These are phyloP conservation scores for Cephus nigrinus DNA, from an alignment of 2,888 invertebrate genomes.

Conservation along the genomic window DNA sequence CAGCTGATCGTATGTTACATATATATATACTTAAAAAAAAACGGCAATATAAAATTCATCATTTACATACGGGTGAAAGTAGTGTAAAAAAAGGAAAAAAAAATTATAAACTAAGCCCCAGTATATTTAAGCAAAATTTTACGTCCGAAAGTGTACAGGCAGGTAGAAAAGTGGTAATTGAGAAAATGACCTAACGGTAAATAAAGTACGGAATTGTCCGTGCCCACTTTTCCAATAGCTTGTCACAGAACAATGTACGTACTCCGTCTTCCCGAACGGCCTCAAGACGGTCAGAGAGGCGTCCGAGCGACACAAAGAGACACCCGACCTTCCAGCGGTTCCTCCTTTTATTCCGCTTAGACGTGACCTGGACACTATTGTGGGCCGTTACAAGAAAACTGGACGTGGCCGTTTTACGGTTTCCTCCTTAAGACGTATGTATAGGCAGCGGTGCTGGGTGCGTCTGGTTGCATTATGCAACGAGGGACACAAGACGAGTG, in stretches of 20 bases:
- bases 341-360: not conserved
- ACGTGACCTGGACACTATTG: not conserved
- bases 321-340: not conserved
- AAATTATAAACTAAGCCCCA: not conserved
- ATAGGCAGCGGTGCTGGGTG: not conserved
- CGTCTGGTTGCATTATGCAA: not conserved
- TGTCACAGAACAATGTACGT: not conserved
- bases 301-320: conserved; percentile 1
- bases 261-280: not conserved
- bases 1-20: conserved; percentile 13
- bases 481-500: not conserved
- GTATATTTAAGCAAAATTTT: not conserved
- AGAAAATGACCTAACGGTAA: not conserved
- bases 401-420: conserved; percentile 3
- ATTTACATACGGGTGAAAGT: not conserved
- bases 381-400: not conserved
- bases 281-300: not conserved
- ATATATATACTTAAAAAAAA: not conserved
- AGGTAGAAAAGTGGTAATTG: not conserved
- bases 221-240: too few relatives aligned
- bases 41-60: not conserved
- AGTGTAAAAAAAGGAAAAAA: too few relatives aligned
- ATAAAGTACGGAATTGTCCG: not conserved
- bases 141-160: not conserved
- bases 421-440: not conserved